phyloP scores from a whole-genome alignment of 2,888 invertebrate genomes.

The Rotaria socialis region DNA sequence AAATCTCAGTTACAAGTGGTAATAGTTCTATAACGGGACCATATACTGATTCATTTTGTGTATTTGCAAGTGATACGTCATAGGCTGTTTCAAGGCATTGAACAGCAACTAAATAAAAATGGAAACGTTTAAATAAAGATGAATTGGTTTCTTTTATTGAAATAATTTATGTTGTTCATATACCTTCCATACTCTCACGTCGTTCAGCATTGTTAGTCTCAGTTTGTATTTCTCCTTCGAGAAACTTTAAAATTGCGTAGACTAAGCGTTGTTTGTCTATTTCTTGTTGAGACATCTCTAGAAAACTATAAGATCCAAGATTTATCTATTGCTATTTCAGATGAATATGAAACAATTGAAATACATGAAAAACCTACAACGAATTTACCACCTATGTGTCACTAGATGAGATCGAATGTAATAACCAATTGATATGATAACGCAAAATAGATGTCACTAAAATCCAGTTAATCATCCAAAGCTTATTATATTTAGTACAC shows the following conservation, averaged over 20 bases:
- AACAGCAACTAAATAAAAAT: slow-evolving; percentile 35
- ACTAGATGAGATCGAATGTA: background rate
- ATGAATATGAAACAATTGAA: background rate
- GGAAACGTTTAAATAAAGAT: background rate
- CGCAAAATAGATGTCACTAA: background rate
- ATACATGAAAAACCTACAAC: background rate
- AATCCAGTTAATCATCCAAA: background rate
- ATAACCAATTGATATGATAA: background rate
- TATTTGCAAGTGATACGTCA: slow-evolving; percentile 35
- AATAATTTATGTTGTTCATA: background rate
- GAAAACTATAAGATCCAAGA: background rate
- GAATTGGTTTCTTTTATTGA: background rate
- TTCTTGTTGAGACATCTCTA: background rate
- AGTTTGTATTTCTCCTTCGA: slow-evolving; percentile 37
- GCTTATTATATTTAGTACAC: too few species aligned
- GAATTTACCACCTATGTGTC: background rate
- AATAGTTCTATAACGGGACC: background rate
- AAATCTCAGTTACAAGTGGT: slow-evolving; percentile 2
- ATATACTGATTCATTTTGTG: background rate
- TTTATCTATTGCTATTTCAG: background rate
- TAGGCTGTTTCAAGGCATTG: slow-evolving; percentile 46
- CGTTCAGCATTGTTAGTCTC: slow-evolving; percentile 37
- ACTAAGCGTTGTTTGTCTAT: slow-evolving; percentile 35
- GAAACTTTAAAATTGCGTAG: slow-evolving; percentile 43
- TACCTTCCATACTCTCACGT: slow-evolving; percentile 44